A percentile compares a stretch with the other conserved stretches of the same genome.
Conservation (phyloP, 2,888 invertebrate species). For the Coelinius sp. region DNA sequence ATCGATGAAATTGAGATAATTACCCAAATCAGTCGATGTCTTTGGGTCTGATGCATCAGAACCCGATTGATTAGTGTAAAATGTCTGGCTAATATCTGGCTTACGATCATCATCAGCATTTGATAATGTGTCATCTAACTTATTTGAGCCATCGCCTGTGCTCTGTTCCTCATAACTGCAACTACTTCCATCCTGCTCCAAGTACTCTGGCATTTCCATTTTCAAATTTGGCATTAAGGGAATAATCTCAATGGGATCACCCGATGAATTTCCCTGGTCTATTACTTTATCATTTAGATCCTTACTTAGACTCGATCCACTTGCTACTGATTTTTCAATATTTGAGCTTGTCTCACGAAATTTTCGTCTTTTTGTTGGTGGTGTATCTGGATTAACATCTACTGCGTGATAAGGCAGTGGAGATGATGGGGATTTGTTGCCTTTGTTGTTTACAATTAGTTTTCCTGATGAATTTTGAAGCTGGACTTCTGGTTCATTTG, state of each 20-base stretch:
- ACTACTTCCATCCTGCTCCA: conserved; percentile 71
- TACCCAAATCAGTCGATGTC: conserved; percentile 65
- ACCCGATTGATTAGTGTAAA: conserved; percentile 64
- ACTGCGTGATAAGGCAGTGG: conserved; percentile 63
- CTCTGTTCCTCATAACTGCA: conserved; percentile 70
- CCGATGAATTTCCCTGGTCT: conserved; percentile 58
- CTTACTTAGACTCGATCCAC: conserved; percentile 51
- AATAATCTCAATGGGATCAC: conserved; percentile 69
- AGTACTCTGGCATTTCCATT: conserved; percentile 75
- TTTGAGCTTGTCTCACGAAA: conserved; percentile 62
- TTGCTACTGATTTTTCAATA: conserved; percentile 59
- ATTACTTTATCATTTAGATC: conserved; percentile 58
- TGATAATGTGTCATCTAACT: conserved; percentile 62
- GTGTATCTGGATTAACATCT: conserved; percentile 62
- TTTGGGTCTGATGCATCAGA: conserved; percentile 62
- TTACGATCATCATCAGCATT: conserved; percentile 66
- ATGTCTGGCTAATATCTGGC: conserved; percentile 68
- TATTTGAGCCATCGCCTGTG: conserved; percentile 63
- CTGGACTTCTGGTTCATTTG: conserved; percentile 69
- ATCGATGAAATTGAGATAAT: conserved; percentile 33
- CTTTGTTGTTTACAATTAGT: conserved; percentile 61
- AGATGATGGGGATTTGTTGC: conserved; percentile 64
- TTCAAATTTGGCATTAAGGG: conserved; percentile 73
- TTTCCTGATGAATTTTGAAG: conserved; percentile 64
- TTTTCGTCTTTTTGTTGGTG: conserved; percentile 67